Evolutionary conservation across 2,797 vertebrate species (phyloP).

Genomic region (Poeciliopsis presidionis): DNA sequence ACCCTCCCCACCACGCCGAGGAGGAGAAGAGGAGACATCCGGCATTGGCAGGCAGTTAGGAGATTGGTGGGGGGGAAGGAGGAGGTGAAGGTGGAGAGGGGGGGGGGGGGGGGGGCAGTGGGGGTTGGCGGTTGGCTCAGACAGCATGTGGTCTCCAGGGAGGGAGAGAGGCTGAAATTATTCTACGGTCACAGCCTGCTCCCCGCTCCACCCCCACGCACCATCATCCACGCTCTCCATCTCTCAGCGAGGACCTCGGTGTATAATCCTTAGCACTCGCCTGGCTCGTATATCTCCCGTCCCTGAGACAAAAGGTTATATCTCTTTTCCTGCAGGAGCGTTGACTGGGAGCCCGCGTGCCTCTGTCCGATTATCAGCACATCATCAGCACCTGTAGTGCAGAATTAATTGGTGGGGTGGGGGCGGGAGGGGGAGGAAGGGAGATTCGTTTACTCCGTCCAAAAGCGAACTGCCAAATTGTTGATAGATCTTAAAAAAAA

Average conservation of each 20-base stretch:
- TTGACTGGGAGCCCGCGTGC: constrained; percentile 57
- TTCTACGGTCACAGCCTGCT: constrained; percentile 80
- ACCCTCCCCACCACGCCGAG: constrained; percentile 54
- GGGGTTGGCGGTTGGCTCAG: constrained; percentile 72
- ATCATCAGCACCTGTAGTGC: constrained; percentile 47
- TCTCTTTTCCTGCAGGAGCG: constrained; percentile 67
- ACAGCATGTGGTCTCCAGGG: constrained; percentile 83
- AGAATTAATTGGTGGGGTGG: constrained; percentile 45
- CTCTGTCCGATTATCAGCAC: constrained; percentile 52
- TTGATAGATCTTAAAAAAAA: constrained; percentile 11
- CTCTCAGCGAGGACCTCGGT: constrained; percentile 74
- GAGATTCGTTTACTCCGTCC: constrained; percentile 41
- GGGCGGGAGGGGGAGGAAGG: background rate
- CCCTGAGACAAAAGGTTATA: constrained; percentile 83
- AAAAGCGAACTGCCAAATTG: constrained; percentile 12
- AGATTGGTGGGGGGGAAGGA: constrained; percentile 62
- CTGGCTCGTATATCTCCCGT: constrained; percentile 77
- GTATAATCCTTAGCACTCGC: constrained; percentile 78
- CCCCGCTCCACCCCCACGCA: background rate
- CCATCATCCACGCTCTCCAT: constrained; percentile 52
- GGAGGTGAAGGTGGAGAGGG: constrained; percentile 8
- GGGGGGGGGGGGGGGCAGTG: background rate
- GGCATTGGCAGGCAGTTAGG: constrained; percentile 79
- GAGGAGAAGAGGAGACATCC: constrained; percentile 81
- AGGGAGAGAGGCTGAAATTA: constrained; percentile 83